phyloP scores from a whole-genome alignment of 2,113 vertebrate genomes.

The Myrmecophaga tridactyla region DNA sequence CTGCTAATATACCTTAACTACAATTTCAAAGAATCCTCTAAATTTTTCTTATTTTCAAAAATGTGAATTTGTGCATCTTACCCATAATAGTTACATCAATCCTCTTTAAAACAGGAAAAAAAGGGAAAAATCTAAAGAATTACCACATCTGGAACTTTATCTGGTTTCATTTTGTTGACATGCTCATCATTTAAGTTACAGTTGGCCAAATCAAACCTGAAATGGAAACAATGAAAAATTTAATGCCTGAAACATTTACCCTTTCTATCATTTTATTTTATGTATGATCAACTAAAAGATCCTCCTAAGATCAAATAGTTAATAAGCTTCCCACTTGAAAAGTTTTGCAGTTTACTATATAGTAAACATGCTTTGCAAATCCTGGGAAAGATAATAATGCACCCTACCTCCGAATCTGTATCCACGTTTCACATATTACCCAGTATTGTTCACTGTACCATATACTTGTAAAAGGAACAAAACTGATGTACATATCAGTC shows the following conservation, averaged over 20 bases:
- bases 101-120: not conserved
- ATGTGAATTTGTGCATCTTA: not conserved
- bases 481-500: not conserved
- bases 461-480: not conserved
- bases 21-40: slow-evolving; percentile 27
- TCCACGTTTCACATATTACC: not conserved
- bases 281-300: not conserved
- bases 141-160: slow-evolving; percentile 95
- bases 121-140: slow-evolving; percentile 61
- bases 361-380: not conserved
- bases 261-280: not conserved
- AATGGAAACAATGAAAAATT: slow-evolving; percentile 34
- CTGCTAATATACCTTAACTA: not conserved
- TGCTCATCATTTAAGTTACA: slow-evolving; percentile 96
- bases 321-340: not conserved
- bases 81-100: not conserved
- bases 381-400: not conserved
- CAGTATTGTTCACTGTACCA: not conserved
- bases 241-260: not conserved
- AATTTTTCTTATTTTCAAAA: slow-evolving; percentile 10
- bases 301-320: slow-evolving; percentile 1
- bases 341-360: not conserved
- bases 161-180: slow-evolving; percentile 96
- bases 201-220: slow-evolving; percentile 95
- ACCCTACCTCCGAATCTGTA: not conserved